Evolutionary conservation across 2,888 invertebrate genomes (phyloP).

Genomic region (Entomobrya proxima): DNA sequence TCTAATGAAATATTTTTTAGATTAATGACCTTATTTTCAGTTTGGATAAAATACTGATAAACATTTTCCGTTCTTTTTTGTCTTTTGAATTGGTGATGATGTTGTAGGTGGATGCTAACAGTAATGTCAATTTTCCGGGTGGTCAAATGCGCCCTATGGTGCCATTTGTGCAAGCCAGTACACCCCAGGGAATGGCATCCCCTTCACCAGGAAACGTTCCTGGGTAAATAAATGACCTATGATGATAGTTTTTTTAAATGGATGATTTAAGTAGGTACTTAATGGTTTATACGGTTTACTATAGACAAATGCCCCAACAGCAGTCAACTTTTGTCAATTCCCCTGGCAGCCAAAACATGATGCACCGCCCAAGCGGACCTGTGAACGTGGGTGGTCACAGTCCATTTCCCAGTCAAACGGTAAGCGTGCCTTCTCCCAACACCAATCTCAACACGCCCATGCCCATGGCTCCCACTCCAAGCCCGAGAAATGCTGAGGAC

Average conservation of each 20-base stretch:
- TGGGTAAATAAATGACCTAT: slow-evolving; percentile 39
- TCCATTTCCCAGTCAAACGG: slow-evolving; percentile 65
- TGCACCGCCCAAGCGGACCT: slow-evolving; percentile 70
- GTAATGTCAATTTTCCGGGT: too few species aligned
- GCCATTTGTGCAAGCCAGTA: slow-evolving; percentile 62
- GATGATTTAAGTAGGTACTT: not conserved
- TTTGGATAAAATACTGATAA: too few species aligned
- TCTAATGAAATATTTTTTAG: too few species aligned
- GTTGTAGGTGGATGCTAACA: slow-evolving; percentile 66
- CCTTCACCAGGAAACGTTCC: slow-evolving; percentile 42
- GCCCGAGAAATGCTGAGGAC: slow-evolving; percentile 86
- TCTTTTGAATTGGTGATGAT: too few species aligned
- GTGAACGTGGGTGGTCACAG: slow-evolving; percentile 54
- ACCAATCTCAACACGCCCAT: slow-evolving; percentile 89
- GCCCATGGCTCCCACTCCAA: slow-evolving; percentile 81
- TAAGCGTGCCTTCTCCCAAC: slow-evolving; percentile 85
- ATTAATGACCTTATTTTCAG: too few species aligned
- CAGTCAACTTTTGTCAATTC: slow-evolving; percentile 70
- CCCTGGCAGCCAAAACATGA: slow-evolving; percentile 70
- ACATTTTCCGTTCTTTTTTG: too few species aligned
- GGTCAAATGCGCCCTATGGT: slow-evolving; percentile 58
- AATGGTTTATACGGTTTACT: not conserved
- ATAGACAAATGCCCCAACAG: slow-evolving; percentile 53
- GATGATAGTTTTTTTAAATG: too few species aligned
- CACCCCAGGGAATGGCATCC: slow-evolving; percentile 63